Conservation (phyloP, 2,113 vertebrate genomes). For the Lagopus muta region DNA sequence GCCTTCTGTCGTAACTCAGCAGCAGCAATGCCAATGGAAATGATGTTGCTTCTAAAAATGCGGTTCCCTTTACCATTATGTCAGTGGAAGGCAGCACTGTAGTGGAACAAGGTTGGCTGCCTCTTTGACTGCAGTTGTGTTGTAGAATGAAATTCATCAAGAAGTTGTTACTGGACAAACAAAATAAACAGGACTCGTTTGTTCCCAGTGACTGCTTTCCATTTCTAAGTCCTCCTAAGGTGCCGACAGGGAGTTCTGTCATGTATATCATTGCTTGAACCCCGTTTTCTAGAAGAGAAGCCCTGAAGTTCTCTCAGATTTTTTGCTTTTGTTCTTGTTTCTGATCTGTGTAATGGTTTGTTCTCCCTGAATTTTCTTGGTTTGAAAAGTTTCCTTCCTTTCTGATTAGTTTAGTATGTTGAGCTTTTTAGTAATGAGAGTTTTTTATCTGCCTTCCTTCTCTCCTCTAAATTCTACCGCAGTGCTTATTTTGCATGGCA, state of each 20-base stretch:
- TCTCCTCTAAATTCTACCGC: neutral
- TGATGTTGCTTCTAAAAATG: slow-evolving; percentile 9
- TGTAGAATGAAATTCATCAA: slow-evolving; percentile 17
- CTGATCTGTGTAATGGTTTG: neutral
- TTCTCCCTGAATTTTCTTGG: neutral
- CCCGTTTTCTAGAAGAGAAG: neutral
- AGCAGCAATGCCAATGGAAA: neutral
- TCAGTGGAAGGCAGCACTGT: neutral
- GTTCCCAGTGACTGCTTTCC: neutral
- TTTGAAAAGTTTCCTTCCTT: neutral
- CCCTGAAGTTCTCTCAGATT: neutral
- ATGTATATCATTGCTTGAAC: neutral
- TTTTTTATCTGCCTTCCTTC: neutral
- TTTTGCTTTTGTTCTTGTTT: slow-evolving; percentile 3
- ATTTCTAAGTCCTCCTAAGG: neutral
- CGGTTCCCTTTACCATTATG: neutral
- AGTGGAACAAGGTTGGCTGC: neutral
- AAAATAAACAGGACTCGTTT: neutral
- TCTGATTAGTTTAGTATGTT: neutral
- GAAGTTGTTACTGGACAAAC: neutral
- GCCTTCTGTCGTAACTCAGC: neutral
- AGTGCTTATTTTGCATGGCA: neutral
- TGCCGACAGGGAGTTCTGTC: neutral
- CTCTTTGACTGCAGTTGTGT: slow-evolving; percentile 3
- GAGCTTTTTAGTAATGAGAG: neutral